phyloP scores from a whole-genome alignment of 2,797 vertebrate species.

The Lutjanus campechanus region DNA sequence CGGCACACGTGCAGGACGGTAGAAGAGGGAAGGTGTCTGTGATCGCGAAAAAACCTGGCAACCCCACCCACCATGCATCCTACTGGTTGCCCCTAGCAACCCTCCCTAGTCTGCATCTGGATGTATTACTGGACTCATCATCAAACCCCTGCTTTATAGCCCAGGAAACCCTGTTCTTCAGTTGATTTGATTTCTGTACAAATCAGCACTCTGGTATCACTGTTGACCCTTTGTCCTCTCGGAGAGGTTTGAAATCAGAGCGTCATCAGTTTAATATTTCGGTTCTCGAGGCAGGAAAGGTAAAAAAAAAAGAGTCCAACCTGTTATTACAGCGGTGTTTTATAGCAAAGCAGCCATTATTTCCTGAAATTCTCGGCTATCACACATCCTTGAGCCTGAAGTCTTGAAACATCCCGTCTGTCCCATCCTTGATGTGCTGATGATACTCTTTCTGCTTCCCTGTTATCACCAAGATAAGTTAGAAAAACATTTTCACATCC shows the following conservation, averaged over 20 bases:
- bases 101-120: constrained; percentile 59
- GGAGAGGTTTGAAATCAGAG: constrained; percentile 29
- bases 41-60: constrained; percentile 53
- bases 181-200: constrained; percentile 65
- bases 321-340: constrained; percentile 29
- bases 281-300: neutral
- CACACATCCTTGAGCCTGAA: constrained; percentile 41
- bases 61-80: constrained; percentile 53
- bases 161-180: constrained; percentile 34
- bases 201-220: constrained; percentile 45
- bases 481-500: constrained; percentile 67
- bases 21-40: constrained; percentile 73
- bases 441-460: constrained; percentile 54
- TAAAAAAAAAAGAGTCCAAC: constrained; percentile 23
- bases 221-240: constrained; percentile 5
- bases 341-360: constrained; percentile 30
- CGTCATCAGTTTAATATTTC: constrained; percentile 24
- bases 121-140: constrained; percentile 57
- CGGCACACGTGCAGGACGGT: constrained; percentile 74
- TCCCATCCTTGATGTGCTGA: constrained; percentile 47
- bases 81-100: constrained; percentile 37
- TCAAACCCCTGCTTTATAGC: constrained; percentile 35
- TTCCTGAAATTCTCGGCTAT: constrained; percentile 33
- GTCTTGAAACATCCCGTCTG: constrained; percentile 37
- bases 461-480: constrained; percentile 57